Evolutionary conservation across 2,888 invertebrate species (phyloP).

Genomic region (Trimorus sp.): DNA sequence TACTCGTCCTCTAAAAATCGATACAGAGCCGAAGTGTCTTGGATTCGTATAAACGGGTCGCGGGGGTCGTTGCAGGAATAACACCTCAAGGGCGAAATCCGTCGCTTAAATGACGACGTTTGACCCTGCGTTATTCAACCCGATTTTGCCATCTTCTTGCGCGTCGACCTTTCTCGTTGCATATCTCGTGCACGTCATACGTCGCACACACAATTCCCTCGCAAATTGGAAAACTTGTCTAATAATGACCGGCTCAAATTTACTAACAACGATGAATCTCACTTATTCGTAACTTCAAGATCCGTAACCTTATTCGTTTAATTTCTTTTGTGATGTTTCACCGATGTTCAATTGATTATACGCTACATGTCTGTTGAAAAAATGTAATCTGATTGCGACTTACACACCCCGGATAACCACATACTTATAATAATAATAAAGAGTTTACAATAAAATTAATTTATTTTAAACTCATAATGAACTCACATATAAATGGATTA

Average conservation of each 20-base stretch:
- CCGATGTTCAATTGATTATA: too few species aligned
- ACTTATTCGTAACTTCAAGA: conserved; percentile 64
- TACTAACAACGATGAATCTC: conserved; percentile 57
- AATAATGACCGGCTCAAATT: conserved; percentile 39
- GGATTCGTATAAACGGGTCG: conserved; percentile 45
- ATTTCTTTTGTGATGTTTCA: background rate
- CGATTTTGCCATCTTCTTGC: conserved; percentile 54
- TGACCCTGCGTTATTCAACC: conserved; percentile 33
- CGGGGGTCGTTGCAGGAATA: conserved; percentile 47
- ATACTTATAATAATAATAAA: too few species aligned
- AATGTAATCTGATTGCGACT: too few species aligned
- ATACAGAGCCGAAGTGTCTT: conserved; percentile 35
- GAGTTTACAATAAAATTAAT: too few species aligned
- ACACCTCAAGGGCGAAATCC: conserved; percentile 56
- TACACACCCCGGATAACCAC: too few species aligned
- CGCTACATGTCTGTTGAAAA: too few species aligned
- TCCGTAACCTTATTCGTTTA: background rate
- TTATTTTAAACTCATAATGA: too few species aligned
- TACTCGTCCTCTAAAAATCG: conserved; percentile 45
- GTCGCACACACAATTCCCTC: conserved; percentile 30
- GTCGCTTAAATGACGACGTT: conserved; percentile 49
- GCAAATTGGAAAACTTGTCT: conserved; percentile 74
- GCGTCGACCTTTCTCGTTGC: conserved; percentile 70
- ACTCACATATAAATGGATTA: too few species aligned
- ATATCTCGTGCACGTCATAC: conserved; percentile 47